phyloP scores from a whole-genome alignment of 2,888 invertebrate species.

The Strigamia maritima region DNA sequence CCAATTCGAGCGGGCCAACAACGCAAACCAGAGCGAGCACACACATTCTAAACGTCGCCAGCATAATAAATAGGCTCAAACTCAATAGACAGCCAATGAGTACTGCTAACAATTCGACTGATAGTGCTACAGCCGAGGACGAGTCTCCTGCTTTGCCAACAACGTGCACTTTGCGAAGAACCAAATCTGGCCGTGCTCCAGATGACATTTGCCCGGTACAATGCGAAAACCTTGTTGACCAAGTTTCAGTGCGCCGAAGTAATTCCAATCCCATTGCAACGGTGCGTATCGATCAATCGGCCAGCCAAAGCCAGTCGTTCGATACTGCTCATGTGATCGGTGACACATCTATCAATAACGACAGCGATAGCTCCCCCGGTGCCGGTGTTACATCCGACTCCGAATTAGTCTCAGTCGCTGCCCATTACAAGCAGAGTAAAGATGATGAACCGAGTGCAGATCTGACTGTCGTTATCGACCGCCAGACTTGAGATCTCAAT shows the following conservation, averaged over 20 bases:
- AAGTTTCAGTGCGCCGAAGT: slow-evolving; percentile 3
- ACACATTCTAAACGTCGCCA: not conserved
- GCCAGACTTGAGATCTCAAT: not conserved
- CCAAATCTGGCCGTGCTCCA: slow-evolving; percentile 33
- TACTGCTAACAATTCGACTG: not conserved
- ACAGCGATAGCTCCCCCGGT: not conserved
- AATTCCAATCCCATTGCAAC: slow-evolving; percentile 15
- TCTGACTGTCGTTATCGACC: not conserved
- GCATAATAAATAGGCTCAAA: slow-evolving; percentile 15
- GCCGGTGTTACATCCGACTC: not conserved
- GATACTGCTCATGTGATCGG: not conserved
- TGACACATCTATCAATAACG: slow-evolving; percentile 20
- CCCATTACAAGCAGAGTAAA: not conserved
- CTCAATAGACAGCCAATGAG: not conserved
- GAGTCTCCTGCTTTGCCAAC: slow-evolving; percentile 17
- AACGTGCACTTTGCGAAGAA: slow-evolving; percentile 20
- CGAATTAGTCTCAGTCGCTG: slow-evolving; percentile 1
- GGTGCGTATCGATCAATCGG: slow-evolving; percentile 14
- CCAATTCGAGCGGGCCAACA: not conserved
- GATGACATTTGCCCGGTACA: slow-evolving; percentile 28
- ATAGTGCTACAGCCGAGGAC: not conserved
- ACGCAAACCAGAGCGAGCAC: not conserved
- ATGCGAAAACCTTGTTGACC: slow-evolving; percentile 32
- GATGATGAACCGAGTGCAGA: not conserved
- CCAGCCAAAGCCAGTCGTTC: not conserved